These are phyloP conservation scores for Pinctada fucata DNA, from an alignment of 2,888 invertebrate genomes.

Conservation along the genomic window DNA sequence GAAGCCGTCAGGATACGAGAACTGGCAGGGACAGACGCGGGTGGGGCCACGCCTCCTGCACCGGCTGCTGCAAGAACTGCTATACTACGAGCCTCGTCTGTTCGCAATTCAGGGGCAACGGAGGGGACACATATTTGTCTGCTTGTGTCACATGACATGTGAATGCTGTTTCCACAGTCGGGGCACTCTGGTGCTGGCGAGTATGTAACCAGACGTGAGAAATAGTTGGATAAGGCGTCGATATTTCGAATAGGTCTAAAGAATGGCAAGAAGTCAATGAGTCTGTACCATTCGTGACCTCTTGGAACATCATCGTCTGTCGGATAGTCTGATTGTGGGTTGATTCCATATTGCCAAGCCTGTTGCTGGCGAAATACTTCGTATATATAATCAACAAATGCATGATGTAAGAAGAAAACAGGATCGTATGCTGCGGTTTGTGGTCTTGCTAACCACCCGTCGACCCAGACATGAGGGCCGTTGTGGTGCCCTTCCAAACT, in stretches of 20 bases:
- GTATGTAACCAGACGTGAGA: constrained; percentile 38
- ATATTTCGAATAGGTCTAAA: constrained; percentile 45
- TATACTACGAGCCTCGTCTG: constrained; percentile 6
- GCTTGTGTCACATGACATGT: constrained; percentile 42
- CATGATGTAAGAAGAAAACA: constrained; percentile 64
- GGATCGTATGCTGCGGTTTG: constrained; percentile 66
- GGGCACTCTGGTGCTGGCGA: constrained; percentile 46
- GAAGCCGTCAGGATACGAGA: constrained; percentile 16
- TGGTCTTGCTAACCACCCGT: constrained; percentile 61
- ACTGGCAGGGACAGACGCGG: constrained; percentile 18
- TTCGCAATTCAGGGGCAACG: not conserved
- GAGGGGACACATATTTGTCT: constrained; percentile 21
- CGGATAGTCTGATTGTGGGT: constrained; percentile 53
- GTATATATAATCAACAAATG: constrained; percentile 67
- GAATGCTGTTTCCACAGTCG: constrained; percentile 43
- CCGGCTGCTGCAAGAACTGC: not conserved
- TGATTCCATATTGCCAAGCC: constrained; percentile 35
- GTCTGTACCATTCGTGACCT: constrained; percentile 22
- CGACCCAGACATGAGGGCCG: constrained; percentile 64
- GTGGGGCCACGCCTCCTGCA: not conserved
- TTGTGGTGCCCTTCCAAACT: constrained; percentile 59
- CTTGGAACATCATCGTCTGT: constrained; percentile 5
- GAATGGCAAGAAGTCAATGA: constrained; percentile 39
- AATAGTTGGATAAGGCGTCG: constrained; percentile 44
- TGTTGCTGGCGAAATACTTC: constrained; percentile 59